Evolutionary conservation across 1,140 invertebrate genomes (phyloP), one percentile per base, ranked within the genome.

Genomic region (Rhynchophorus ferrugineus): DNA sequence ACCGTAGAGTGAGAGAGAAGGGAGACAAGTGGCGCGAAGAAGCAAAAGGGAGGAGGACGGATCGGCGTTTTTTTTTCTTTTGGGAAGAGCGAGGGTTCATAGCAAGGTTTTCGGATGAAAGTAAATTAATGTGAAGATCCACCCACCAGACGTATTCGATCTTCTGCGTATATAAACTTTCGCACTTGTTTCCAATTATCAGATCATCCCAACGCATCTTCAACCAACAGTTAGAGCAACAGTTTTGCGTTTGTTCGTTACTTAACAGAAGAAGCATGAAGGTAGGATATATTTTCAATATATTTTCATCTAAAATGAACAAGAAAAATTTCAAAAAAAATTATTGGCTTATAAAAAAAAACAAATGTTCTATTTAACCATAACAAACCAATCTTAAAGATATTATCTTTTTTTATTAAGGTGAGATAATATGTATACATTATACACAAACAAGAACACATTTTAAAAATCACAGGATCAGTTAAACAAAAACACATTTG

Each of bases 101-200:
- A 11, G 52, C 58, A 62, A 63, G 60, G 61, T 61, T 65, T 65
- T 60, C 60, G 59, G 60, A 67, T 64, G 65, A 67, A 67, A 67
- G 65, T 67, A 47, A 63, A 61, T 58, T 54, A 60, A 60, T 61
- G 60, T 58, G 51, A 52, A 44, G 56, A 59, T 61, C n/a, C 29
- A 52, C 61, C 57, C 65, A 67, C 65, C 65, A 63, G 65, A 62
- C 65, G 62, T 64, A 57, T 59, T 17, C 44, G 21, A 46, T 17
- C 57, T 64, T 62, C 45, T 34, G 59, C 24, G 58, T 67, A 67
- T 67, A 67, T 57, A 67, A 66, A 57, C 62, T 57, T 35, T 45
- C 43, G 57, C 44, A 45, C 54, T 45, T 50, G 59, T 58, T 64
- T 59, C 49, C 34, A 44, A 43, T 46, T 57, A 62, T 59, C 65